Percentiles rank a stretch among this genome's conserved stretches.
phyloP scores from a whole-genome alignment of 2,888 invertebrate genomes.

The Hermodice carunculata region DNA sequence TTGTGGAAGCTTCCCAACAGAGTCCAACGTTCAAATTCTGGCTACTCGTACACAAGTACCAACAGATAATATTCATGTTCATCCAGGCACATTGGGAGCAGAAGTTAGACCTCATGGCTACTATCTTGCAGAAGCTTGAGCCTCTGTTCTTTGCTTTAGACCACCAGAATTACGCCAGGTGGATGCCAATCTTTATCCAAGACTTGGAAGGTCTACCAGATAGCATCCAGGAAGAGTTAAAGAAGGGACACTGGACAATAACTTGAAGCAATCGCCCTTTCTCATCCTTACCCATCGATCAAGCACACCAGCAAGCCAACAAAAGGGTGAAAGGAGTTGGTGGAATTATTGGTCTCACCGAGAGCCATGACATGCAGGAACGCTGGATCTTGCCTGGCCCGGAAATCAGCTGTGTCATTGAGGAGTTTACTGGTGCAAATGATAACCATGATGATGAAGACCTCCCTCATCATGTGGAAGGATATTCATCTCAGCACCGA shows the following conservation, averaged over 20 bases:
- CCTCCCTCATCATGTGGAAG: constrained; percentile 22
- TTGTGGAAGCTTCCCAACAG: neutral
- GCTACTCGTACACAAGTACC: constrained; percentile 29
- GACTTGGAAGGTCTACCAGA: too few species aligned
- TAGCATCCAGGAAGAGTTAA: neutral
- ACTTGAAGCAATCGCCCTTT: constrained; percentile 23
- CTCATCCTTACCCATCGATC: constrained; percentile 24
- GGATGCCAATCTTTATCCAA: too few species aligned
- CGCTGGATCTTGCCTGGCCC: constrained; percentile 14
- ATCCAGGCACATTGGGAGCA: constrained; percentile 22
- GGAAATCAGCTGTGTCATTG: constrained; percentile 9
- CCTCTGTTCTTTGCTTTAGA: neutral
- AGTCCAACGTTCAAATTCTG: constrained; percentile 25
- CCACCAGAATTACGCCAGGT: too few species aligned
- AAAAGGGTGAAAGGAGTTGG: constrained; percentile 27
- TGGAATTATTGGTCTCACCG: constrained; percentile 16
- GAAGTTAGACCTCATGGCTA: constrained; percentile 19
- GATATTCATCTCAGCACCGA: constrained; percentile 20
- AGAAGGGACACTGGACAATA: constrained; percentile 24
- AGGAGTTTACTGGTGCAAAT: constrained; percentile 16
- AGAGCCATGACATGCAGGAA: constrained; percentile 17
- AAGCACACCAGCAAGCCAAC: constrained; percentile 29
- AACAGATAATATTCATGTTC: too few species aligned
- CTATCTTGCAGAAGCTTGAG: neutral
- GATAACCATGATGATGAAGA: constrained; percentile 16